These are phyloP conservation scores for Drosophila anomelani DNA, from an alignment of 2,888 invertebrate species.

Conservation along the genomic window DNA sequence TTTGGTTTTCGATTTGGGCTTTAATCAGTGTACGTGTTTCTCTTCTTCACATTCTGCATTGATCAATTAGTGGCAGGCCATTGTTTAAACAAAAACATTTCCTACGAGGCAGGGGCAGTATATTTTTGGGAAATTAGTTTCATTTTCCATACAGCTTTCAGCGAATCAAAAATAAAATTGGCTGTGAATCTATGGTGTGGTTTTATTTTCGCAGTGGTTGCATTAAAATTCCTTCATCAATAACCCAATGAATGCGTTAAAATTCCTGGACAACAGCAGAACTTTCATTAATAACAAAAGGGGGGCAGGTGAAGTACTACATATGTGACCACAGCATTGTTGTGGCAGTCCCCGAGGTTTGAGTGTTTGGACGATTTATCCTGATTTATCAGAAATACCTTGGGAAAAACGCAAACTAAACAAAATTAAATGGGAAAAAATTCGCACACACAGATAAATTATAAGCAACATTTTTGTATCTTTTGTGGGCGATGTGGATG, in stretches of 20 bases:
- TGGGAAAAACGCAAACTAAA: constrained; percentile 18
- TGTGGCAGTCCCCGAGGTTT: not conserved
- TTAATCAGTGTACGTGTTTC: not conserved
- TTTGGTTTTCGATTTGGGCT: not conserved
- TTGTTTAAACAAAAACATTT: constrained; percentile 23
- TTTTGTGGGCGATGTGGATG: constrained; percentile 3
- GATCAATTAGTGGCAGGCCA: constrained; percentile 9
- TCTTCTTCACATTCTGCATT: not conserved
- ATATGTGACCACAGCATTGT: constrained; percentile 17
- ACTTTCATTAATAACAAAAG: constrained; percentile 4
- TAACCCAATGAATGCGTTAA: not conserved
- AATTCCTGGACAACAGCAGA: not conserved
- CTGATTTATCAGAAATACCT: constrained; percentile 10
- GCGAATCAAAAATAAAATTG: constrained; percentile 4
- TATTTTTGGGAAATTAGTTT: constrained; percentile 18
- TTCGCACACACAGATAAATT: constrained; percentile 10
- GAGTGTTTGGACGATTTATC: constrained; percentile 3
- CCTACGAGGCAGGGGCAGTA: not conserved
- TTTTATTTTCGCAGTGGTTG: constrained; percentile 6
- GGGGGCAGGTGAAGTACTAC: not conserved
- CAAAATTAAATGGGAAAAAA: constrained; percentile 12
- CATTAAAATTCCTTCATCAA: constrained; percentile 29
- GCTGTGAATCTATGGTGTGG: constrained; percentile 4
- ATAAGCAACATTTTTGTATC: constrained; percentile 5
- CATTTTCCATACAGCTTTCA: constrained; percentile 7